Base-by-base conservation (phyloP, 92 coral and sea anemone genomes). In the Bergia puertoricense region DNA sequence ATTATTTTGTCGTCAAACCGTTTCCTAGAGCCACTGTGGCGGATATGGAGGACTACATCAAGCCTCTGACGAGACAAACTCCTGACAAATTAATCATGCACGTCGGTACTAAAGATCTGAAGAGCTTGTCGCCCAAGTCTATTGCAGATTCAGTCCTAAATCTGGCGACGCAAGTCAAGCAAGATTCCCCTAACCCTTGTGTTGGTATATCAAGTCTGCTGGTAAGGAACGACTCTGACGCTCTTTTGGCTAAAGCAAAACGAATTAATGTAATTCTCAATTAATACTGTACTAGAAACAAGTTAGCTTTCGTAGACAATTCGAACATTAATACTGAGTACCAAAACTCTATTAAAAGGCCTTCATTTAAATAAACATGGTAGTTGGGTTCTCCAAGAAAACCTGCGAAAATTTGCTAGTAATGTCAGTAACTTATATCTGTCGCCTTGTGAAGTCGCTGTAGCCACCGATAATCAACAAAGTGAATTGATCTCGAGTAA, bases 321-420 rank as follows among this genome's bases (percentile, higher is more conserved):
- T 82, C 89, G 23, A 89, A 84, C 81, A 89, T 89, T 89, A 85
- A 89, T 67, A 75, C 80, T 73, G 50, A 76, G 38, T 84, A 84
- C 88, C 77, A 83, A 71, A 89, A 74, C 89, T 82, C 81, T 50
- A 30, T n/a, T n/a, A n/a, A 48, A 68, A 72, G 91, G 76, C 42
- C 89, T 89, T 72, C 89, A 89, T 66, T 71, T 89, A 82, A 89
- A 83, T 82, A 83, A 89, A 74, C 59, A 50, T 44, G 89, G 89
- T 54, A 83, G 90, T 68, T 76, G 50, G 45, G 56, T 42, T 23
- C 56, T 87, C 22, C 74, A 77, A 87, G 48, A 54, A 30, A 87
- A 87, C 79, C 67, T 79, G 23, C 73, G 38, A 48, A 83, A 87
- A 46, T 75, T 86, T 86, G 86, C 86, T 74, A 76, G 62, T 62